phyloP scores from a whole-genome alignment of 2,888 invertebrate genomes.

The Phrixothrix hirtus region DNA sequence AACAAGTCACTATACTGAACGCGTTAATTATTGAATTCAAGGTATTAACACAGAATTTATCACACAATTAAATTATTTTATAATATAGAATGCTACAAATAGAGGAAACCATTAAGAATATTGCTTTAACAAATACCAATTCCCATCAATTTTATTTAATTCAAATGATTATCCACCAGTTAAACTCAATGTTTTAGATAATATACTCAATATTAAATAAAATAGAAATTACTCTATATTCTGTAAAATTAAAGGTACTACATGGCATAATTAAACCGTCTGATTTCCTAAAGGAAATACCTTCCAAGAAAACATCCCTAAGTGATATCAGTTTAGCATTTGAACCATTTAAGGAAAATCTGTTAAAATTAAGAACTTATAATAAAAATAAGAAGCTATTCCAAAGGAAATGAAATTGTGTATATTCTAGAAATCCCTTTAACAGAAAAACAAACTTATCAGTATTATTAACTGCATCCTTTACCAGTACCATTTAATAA shows the following conservation, averaged over 20 bases:
- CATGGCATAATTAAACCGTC: constrained; percentile 22
- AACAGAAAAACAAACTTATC: constrained; percentile 21
- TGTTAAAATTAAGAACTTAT: constrained; percentile 27
- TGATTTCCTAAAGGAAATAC: constrained; percentile 7
- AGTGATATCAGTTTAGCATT: neutral
- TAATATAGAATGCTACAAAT: neutral
- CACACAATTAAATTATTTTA: neutral
- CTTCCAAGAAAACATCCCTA: neutral
- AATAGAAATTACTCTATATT: constrained; percentile 22
- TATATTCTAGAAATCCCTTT: constrained; percentile 25
- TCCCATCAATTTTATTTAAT: neutral
- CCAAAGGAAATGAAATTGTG: constrained; percentile 11
- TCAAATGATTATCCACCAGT: constrained; percentile 9
- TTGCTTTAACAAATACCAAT: neutral
- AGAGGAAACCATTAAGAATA: neutral
- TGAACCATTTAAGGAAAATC: constrained; percentile 10
- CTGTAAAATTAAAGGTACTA: constrained; percentile 25
- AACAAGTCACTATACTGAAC: neutral
- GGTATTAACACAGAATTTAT: neutral
- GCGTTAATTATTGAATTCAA: neutral
- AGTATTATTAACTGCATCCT: neutral
- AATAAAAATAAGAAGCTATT: constrained; percentile 24
- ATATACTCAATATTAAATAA: constrained; percentile 27
- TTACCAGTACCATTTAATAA: neutral
- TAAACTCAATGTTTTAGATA: constrained; percentile 14